Percentiles rank a stretch among this genome's conserved stretches.
phyloP scores from a whole-genome alignment of 2,888 invertebrate species.

The Mechanitis messenoides region DNA sequence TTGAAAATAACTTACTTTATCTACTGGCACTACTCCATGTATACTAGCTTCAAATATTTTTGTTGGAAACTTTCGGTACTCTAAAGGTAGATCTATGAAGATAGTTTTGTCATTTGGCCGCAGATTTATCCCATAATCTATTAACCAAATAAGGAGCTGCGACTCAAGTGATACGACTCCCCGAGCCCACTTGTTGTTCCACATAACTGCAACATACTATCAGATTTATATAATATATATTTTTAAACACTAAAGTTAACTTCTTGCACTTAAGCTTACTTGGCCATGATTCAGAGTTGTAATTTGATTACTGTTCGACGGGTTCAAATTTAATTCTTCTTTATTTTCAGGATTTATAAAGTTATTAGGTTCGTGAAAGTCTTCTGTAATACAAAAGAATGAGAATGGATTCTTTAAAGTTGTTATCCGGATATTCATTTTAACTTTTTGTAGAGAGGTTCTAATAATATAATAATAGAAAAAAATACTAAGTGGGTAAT shows the following conservation, averaged over 20 bases:
- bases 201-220: constrained; percentile 53
- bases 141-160: constrained; percentile 48
- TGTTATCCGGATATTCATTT: constrained; percentile 43
- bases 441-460: background rate
- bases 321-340: constrained; percentile 11
- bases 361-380: constrained; percentile 17
- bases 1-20: constrained; percentile 38
- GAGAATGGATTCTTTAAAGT: constrained; percentile 48
- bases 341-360: constrained; percentile 25
- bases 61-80: constrained; percentile 45
- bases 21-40: constrained; percentile 50
- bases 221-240: constrained; percentile 17
- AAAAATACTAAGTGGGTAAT: too few species aligned
- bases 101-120: constrained; percentile 41
- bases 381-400: constrained; percentile 43
- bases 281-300: constrained; percentile 43
- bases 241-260: background rate
- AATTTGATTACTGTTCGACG: constrained; percentile 15
- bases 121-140: constrained; percentile 48
- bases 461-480: too few species aligned
- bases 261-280: constrained; percentile 33
- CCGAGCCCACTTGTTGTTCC: constrained; percentile 47
- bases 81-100: constrained; percentile 38
- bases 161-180: constrained; percentile 46
- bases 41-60: constrained; percentile 56